Evolutionary conservation across 2,113 vertebrate genomes (phyloP).

Genomic region (Excalfactoria chinensis): DNA sequence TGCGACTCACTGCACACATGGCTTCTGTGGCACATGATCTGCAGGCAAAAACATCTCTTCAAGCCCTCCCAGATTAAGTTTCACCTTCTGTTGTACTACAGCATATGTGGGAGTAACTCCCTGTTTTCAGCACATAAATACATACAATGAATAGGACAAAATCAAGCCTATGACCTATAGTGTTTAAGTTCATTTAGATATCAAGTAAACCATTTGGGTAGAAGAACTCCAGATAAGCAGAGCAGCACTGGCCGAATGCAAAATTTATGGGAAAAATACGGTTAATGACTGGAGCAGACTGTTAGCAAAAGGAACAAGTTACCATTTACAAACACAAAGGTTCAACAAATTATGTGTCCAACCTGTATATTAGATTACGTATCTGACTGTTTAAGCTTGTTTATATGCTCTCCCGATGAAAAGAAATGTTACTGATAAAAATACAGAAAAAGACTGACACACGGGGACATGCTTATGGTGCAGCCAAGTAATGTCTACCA

Average conservation of each 20-base stretch:
- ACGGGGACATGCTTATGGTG: background rate
- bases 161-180: background rate
- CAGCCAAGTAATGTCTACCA: conserved; percentile 2
- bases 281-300: background rate
- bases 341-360: background rate
- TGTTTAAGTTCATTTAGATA: conserved; percentile 26
- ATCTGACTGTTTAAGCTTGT: background rate
- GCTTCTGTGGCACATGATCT: background rate
- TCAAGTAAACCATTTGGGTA: background rate
- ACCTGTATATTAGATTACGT: background rate
- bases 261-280: background rate
- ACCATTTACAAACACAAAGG: conserved; percentile 1
- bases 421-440: background rate
- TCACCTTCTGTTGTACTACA: background rate
- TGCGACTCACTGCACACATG: background rate
- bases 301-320: background rate
- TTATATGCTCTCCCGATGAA: background rate
- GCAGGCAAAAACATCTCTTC: background rate
- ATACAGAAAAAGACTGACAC: background rate
- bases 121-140: background rate
- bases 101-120: background rate
- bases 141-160: background rate
- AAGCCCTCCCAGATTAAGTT: background rate
- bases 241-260: background rate
- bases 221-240: background rate